Evolutionary conservation across 2,888 invertebrate species (phyloP).

Genomic region (Myathropa florea): DNA sequence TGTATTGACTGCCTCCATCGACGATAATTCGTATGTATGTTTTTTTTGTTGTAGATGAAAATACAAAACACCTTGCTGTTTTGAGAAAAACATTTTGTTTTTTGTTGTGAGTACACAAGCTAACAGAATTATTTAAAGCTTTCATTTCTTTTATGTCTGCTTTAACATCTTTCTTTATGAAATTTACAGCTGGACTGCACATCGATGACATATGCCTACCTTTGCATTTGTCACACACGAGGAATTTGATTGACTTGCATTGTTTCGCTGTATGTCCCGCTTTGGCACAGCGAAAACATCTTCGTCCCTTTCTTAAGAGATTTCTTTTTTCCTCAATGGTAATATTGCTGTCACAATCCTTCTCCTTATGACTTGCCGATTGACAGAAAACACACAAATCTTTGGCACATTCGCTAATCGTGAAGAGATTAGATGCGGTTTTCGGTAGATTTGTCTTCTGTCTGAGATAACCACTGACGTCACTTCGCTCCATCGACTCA

Average conservation of each 20-base stretch:
- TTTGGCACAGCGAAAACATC: too few species aligned
- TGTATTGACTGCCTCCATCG: conserved; percentile 29
- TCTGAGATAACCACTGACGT: background rate
- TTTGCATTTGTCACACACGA: too few species aligned
- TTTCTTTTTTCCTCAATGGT: background rate
- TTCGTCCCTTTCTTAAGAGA: too few species aligned
- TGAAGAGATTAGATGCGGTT: conserved; percentile 1
- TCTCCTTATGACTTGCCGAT: background rate
- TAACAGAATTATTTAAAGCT: too few species aligned
- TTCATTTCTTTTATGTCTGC: too few species aligned
- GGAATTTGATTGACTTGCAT: too few species aligned
- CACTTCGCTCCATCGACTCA: background rate
- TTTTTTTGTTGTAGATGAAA: too few species aligned
- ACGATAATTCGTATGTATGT: conserved; percentile 4
- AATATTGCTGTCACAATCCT: conserved; percentile 12
- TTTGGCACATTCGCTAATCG: background rate
- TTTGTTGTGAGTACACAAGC: background rate
- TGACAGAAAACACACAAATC: conserved; percentile 8
- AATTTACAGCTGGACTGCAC: too few species aligned
- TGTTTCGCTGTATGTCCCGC: too few species aligned
- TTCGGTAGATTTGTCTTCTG: background rate
- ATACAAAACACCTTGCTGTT: too few species aligned
- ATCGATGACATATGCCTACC: too few species aligned
- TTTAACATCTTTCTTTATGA: too few species aligned
- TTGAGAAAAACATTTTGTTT: background rate